phyloP scores from a whole-genome alignment of 2,888 invertebrate genomes.

The Lissonota sp. region DNA sequence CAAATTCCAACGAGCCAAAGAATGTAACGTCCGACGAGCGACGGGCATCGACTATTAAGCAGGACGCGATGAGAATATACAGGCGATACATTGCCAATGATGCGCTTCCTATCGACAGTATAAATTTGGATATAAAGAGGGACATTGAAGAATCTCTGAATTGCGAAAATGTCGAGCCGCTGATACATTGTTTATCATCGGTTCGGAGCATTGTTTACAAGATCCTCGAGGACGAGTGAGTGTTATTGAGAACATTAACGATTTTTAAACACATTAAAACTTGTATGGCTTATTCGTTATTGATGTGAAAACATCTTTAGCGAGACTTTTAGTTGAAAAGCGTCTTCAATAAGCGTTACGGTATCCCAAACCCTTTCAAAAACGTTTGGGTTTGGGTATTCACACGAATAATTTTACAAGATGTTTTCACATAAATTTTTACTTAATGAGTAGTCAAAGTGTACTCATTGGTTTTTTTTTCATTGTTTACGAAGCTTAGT shows the following conservation, averaged over 20 bases:
- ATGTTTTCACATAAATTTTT: too few relatives aligned
- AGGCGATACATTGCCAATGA: conserved; percentile 91
- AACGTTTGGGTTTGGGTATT: too few relatives aligned
- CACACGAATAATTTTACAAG: too few relatives aligned
- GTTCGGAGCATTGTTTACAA: conserved; percentile 89
- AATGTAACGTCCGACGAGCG: conserved; percentile 70
- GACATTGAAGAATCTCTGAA: conserved; percentile 88
- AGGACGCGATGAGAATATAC: conserved; percentile 90
- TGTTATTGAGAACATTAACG: conserved; percentile 39
- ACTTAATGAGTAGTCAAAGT: too few relatives aligned
- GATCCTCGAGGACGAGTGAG: conserved; percentile 89
- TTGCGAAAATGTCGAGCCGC: conserved; percentile 87
- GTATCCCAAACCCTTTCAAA: too few relatives aligned
- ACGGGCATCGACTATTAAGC: conserved; percentile 73
- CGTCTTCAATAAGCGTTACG: too few relatives aligned
- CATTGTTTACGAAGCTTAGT: too few relatives aligned
- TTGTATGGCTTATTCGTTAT: too few relatives aligned
- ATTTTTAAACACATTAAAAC: not conserved
- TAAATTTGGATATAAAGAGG: conserved; percentile 86
- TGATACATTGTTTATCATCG: conserved; percentile 89
- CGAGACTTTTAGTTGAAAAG: too few relatives aligned
- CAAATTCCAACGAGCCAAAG: conserved; percentile 78
- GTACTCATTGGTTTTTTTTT: too few relatives aligned
- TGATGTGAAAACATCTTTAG: too few relatives aligned
- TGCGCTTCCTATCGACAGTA: conserved; percentile 86